Evolutionary conservation across 30 jellyfish, hydroid and myxozoan genomes (phyloP).

Genomic region (Chironex yamaguchii): DNA sequence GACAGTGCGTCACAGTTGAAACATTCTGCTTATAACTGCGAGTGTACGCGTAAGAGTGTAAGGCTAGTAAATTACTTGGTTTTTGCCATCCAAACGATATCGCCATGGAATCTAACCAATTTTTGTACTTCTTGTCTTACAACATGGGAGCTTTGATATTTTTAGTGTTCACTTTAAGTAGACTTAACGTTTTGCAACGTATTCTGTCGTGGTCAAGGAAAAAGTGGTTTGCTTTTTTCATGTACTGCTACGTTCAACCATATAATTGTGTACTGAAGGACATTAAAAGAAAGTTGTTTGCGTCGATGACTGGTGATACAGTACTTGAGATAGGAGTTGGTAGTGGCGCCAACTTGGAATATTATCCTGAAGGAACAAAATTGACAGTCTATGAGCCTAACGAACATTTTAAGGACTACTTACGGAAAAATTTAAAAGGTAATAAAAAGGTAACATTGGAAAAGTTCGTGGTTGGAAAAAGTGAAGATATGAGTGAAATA

Average conservation of each 20-base stretch:
- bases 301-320: neutral
- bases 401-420: neutral
- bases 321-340: constrained; percentile 56
- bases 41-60: too few species aligned
- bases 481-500: constrained; percentile 33
- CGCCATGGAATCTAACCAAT: too few species aligned
- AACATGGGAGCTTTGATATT: too few species aligned
- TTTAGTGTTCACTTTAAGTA: neutral
- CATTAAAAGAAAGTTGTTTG: constrained; percentile 1
- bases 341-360: constrained; percentile 28
- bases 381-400: constrained; percentile 44
- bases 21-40: too few species aligned
- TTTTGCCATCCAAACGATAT: too few species aligned
- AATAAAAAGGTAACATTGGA: neutral
- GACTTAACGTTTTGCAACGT: neutral
- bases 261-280: constrained; percentile 20
- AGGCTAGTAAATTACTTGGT: too few species aligned
- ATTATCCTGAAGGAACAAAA: constrained; percentile 1
- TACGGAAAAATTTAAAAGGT: constrained; percentile 9
- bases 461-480: neutral
- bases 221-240: neutral
- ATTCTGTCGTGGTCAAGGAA: neutral
- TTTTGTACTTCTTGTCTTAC: too few species aligned
- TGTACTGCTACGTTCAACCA: neutral
- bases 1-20: too few species aligned